Percentiles rank a stretch among this genome's conserved stretches.
These are phyloP conservation scores for Paralichthys olivaceus DNA, from an alignment of 2,113 vertebrate genomes.

Conservation along the genomic window DNA sequence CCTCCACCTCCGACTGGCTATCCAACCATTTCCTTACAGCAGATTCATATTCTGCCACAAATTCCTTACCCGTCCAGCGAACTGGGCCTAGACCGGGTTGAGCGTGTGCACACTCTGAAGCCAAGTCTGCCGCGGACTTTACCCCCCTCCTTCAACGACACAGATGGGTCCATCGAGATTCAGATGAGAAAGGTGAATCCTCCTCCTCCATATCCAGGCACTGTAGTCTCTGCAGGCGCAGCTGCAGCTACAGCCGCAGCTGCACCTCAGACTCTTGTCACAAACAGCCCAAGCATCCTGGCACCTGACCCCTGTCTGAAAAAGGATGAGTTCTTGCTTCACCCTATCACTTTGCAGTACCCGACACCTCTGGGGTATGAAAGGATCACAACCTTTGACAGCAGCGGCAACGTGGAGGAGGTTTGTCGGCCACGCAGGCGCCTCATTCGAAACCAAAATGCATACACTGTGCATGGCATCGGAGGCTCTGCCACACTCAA, in stretches of 20 bases:
- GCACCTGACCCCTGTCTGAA: slow-evolving; percentile 89
- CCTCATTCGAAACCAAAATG: slow-evolving; percentile 90
- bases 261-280: slow-evolving; percentile 78
- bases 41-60: slow-evolving; percentile 80
- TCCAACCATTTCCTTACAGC: slow-evolving; percentile 82
- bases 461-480: slow-evolving; percentile 88
- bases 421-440: slow-evolving; percentile 94
- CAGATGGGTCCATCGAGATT: slow-evolving; percentile 84
- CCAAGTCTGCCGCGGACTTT: slow-evolving; percentile 68
- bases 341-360: slow-evolving; percentile 86
- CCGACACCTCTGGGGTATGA: slow-evolving; percentile 94
- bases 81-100: slow-evolving; percentile 79
- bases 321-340: slow-evolving; percentile 92
- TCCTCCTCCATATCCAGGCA: slow-evolving; percentile 92
- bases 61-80: slow-evolving; percentile 80
- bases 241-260: slow-evolving; percentile 68
- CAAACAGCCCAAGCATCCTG: slow-evolving; percentile 80
- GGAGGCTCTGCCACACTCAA: slow-evolving; percentile 93
- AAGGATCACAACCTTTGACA: slow-evolving; percentile 98
- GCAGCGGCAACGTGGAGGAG: slow-evolving; percentile 98
- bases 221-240: slow-evolving; percentile 83
- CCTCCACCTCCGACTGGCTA: slow-evolving; percentile 80
- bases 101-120: slow-evolving; percentile 87
- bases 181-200: slow-evolving; percentile 91
- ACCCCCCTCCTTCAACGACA: slow-evolving; percentile 83